Conservation (phyloP, 2,797 vertebrate genomes). For the Centroberyx gerrardi region DNA sequence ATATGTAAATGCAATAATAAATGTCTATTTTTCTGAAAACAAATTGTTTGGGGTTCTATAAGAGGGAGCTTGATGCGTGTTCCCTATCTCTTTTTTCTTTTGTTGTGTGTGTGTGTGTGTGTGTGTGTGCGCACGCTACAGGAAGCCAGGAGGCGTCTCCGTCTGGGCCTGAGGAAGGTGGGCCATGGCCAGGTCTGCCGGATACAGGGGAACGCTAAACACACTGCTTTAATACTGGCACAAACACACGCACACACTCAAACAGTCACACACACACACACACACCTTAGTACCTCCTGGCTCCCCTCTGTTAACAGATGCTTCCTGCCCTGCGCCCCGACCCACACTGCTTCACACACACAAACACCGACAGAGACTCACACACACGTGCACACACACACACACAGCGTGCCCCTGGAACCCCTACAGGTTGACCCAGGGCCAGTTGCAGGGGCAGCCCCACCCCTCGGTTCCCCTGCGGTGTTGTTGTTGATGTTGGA, state of each 20-base stretch:
- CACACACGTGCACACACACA: conserved; percentile 4
- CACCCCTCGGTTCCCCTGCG: conserved; percentile 46
- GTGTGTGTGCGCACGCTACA: conserved; percentile 26
- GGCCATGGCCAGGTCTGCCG: conserved; percentile 68
- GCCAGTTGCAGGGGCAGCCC: conserved; percentile 46
- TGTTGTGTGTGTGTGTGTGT: not conserved
- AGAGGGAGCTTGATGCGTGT: not conserved
- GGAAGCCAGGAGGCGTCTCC: conserved; percentile 69
- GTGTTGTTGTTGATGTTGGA: conserved; percentile 67
- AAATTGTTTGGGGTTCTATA: too few relatives aligned
- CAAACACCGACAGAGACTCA: not conserved
- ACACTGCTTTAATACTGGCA: conserved; percentile 46
- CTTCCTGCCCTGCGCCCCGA: conserved; percentile 71
- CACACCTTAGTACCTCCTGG: conserved; percentile 14
- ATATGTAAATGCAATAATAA: too few relatives aligned
- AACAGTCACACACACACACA: not conserved
- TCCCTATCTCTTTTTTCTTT: not conserved
- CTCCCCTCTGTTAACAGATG: conserved; percentile 79
- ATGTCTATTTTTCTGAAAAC: too few relatives aligned
- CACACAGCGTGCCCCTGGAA: conserved; percentile 35
- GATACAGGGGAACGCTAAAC: conserved; percentile 60
- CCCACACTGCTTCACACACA: conserved; percentile 41
- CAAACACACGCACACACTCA: conserved; percentile 43
- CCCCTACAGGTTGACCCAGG: conserved; percentile 61
- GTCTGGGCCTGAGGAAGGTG: conserved; percentile 66